Percentiles rank a stretch among this genome's conserved stretches.
These are phyloP conservation scores for Orthosia gothica DNA, from an alignment of 2,888 invertebrate genomes.

Conservation along the genomic window DNA sequence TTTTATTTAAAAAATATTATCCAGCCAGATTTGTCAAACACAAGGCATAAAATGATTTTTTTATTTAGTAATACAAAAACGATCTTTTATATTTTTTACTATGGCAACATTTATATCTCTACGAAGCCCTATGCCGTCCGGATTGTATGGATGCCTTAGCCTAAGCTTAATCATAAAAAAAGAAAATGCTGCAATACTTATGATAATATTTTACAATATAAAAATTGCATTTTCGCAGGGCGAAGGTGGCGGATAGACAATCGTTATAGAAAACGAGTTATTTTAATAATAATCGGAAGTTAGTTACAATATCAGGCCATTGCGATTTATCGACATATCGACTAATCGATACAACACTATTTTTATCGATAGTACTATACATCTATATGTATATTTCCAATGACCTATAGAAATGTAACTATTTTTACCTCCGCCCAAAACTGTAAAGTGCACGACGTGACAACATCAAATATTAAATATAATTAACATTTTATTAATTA, in stretches of 20 bases:
- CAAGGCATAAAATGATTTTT: constrained; percentile 59
- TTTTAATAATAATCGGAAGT: constrained; percentile 11
- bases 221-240: constrained; percentile 75
- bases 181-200: constrained; percentile 77
- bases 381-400: constrained; percentile 28
- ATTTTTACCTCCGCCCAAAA: constrained; percentile 41
- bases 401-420: constrained; percentile 21
- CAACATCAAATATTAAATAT: constrained; percentile 84
- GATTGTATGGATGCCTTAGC: constrained; percentile 81
- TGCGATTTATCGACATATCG: constrained; percentile 38
- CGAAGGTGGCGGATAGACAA: constrained; percentile 39
- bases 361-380: constrained; percentile 41
- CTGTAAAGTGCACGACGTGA: constrained; percentile 81
- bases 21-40: constrained; percentile 67
- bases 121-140: constrained; percentile 75
- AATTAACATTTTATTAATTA: constrained; percentile 79
- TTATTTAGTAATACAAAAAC: constrained; percentile 73
- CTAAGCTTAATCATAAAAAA: constrained; percentile 81
- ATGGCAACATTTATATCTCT: constrained; percentile 87
- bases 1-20: constrained; percentile 37
- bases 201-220: constrained; percentile 76
- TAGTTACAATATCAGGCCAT: constrained; percentile 41
- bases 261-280: constrained; percentile 33
- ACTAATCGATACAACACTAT: constrained; percentile 47
- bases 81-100: constrained; percentile 79